These are phyloP conservation scores for Paralichthys olivaceus DNA, from an alignment of 2,113 vertebrate genomes.

Conservation along the genomic window DNA sequence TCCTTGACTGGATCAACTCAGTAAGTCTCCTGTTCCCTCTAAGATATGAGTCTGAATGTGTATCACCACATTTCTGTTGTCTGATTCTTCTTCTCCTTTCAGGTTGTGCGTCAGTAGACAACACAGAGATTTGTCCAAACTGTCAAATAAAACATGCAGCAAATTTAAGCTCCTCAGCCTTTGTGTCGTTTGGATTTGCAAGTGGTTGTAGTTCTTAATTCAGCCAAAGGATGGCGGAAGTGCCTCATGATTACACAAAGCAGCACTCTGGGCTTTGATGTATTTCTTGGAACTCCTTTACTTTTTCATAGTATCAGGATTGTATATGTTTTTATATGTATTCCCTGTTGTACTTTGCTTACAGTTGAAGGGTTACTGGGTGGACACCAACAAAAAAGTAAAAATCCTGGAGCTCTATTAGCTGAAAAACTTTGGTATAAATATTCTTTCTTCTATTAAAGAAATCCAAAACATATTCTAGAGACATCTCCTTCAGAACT, in stretches of 20 bases:
- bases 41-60: background rate
- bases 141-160: background rate
- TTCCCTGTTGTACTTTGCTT: background rate
- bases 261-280: background rate
- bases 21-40: constrained; percentile 60
- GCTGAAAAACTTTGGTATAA: background rate
- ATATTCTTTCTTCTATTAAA: constrained; percentile 13
- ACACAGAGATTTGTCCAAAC: background rate
- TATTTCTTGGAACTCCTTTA: constrained; percentile 3
- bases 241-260: constrained; percentile 14
- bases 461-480: constrained; percentile 5
- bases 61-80: background rate
- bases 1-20: constrained; percentile 66
- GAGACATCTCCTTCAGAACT: constrained; percentile 13
- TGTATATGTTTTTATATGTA: background rate
- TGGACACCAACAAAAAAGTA: background rate
- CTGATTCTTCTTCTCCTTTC: constrained; percentile 11
- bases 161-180: constrained; percentile 39
- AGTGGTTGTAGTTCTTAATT: constrained; percentile 38
- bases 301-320: constrained; percentile 21
- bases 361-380: background rate
- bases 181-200: background rate
- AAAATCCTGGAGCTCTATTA: background rate
- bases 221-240: constrained; percentile 37
- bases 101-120: background rate